Evolutionary conservation across 2,888 invertebrate genomes (phyloP).

Genomic region (Xanthorhoe spadicearia): DNA sequence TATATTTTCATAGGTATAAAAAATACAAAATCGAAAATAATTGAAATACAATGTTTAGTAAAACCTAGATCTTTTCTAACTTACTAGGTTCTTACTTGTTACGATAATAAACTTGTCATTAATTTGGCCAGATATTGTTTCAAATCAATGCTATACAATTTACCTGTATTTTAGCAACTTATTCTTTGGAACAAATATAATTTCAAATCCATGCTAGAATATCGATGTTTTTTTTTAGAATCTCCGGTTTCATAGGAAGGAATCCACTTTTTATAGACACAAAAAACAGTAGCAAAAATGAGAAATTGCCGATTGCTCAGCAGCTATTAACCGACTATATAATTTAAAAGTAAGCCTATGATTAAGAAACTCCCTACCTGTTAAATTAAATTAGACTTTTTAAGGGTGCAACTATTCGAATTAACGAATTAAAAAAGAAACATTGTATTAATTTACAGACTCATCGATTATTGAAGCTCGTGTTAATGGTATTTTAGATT

Average conservation of each 20-base stretch:
- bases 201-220: not conserved
- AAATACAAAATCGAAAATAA: no score
- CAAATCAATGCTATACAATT: not conserved
- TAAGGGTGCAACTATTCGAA: slow-evolving; percentile 73
- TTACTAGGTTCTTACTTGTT: no score
- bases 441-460: slow-evolving; percentile 73
- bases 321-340: slow-evolving; percentile 78
- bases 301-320: slow-evolving; percentile 82
- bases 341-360: slow-evolving; percentile 81
- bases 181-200: no score
- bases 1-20: no score
- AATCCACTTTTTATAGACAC: slow-evolving; percentile 61
- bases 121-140: not conserved
- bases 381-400: slow-evolving; percentile 85
- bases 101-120: no score
- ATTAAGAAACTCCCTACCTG: slow-evolving; percentile 84
- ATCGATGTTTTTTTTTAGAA: slow-evolving; percentile 32
- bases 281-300: slow-evolving; percentile 82
- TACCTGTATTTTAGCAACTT: no score
- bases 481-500: slow-evolving; percentile 74
- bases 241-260: slow-evolving; percentile 50
- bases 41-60: no score
- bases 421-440: slow-evolving; percentile 69
- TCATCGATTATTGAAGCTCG: slow-evolving; percentile 73
- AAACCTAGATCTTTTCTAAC: no score